phyloP scores from a whole-genome alignment of 2,888 invertebrate genomes.

The Melanotus villosus region DNA sequence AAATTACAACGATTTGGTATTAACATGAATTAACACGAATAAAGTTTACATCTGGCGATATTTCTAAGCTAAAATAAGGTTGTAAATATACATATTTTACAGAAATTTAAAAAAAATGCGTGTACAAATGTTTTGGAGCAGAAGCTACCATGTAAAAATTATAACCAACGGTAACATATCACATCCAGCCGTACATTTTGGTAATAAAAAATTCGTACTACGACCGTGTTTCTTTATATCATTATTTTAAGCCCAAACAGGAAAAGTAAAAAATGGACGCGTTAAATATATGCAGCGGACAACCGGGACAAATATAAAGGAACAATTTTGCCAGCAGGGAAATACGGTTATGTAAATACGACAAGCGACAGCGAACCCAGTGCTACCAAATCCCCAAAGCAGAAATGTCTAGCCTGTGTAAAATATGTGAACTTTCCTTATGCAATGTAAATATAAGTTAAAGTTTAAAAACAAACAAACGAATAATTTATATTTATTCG shows the following conservation, averaged over 20 bases:
- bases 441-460: constrained; percentile 36
- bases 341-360: constrained; percentile 47
- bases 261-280: constrained; percentile 33
- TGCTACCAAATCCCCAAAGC: constrained; percentile 41
- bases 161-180: background rate
- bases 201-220: constrained; percentile 10
- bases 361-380: constrained; percentile 38
- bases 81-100: no score
- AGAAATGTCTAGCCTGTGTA: constrained; percentile 38
- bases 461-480: constrained; percentile 39
- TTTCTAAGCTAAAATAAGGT: no score
- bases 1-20: no score
- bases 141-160: background rate
- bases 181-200: background rate
- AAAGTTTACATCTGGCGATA: no score
- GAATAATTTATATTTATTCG: constrained; percentile 29
- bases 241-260: constrained; percentile 33
- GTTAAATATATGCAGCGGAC: constrained; percentile 40
- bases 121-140: no score
- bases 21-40: no score
- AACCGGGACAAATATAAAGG: constrained; percentile 43
- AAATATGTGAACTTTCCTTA: constrained; percentile 39
- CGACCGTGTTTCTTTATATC: constrained; percentile 17
- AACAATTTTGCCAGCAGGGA: constrained; percentile 44
- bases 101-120: no score